Conservation (phyloP, 2,888 invertebrate genomes). For the Hypolimnas misippus region DNA sequence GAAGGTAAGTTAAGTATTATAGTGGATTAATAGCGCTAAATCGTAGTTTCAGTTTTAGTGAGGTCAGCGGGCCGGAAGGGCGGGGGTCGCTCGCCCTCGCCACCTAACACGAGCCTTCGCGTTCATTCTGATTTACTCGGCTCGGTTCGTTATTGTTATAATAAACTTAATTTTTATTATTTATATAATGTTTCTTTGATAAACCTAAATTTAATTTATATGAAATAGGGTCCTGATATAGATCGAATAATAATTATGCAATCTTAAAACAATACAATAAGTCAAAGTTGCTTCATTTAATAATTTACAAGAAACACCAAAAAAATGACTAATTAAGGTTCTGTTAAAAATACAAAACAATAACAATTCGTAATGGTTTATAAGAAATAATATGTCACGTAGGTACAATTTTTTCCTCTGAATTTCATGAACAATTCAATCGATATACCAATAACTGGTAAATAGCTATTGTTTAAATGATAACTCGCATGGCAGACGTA, state of each 20-base stretch:
- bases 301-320: too few relatives aligned
- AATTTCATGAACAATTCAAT: constrained; percentile 18
- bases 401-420: constrained; percentile 19
- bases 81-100: constrained; percentile 53
- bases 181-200: neutral
- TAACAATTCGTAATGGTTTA: too few relatives aligned
- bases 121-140: constrained; percentile 17
- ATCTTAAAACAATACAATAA: too few relatives aligned
- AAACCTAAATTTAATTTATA: neutral
- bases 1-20: constrained; percentile 6
- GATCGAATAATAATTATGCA: too few relatives aligned
- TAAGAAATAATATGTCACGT: constrained; percentile 6
- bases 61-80: constrained; percentile 70
- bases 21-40: constrained; percentile 30
- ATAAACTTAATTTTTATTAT: neutral
- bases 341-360: too few relatives aligned
- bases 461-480: constrained; percentile 34
- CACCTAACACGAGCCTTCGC: constrained; percentile 38
- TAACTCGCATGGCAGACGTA: constrained; percentile 25
- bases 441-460: constrained; percentile 20
- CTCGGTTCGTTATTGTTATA: neutral
- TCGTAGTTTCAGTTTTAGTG: constrained; percentile 51
- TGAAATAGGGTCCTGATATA: neutral
- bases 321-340: too few relatives aligned
- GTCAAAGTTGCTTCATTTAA: too few relatives aligned